A percentile compares a stretch with the other conserved stretches of the same genome.
Conservation (phyloP, 2,888 invertebrate genomes). For the Antheraea assamensis region DNA sequence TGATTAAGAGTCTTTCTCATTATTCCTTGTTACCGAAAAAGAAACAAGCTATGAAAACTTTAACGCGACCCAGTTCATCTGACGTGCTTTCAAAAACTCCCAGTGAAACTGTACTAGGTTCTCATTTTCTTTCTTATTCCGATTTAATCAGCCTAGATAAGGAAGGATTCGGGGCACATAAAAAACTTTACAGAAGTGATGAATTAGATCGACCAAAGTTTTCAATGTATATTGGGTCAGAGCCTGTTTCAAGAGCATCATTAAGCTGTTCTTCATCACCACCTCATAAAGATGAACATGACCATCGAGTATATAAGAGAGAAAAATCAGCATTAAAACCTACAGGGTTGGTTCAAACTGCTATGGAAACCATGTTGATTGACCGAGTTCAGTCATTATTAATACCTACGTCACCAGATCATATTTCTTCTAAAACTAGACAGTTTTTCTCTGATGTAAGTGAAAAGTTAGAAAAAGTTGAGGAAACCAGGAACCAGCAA, state of each 20-base stretch:
- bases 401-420: constrained; percentile 66
- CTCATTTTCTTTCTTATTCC: constrained; percentile 76
- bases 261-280: constrained; percentile 60
- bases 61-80: constrained; percentile 65
- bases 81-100: constrained; percentile 68
- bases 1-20: constrained; percentile 77
- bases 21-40: constrained; percentile 71
- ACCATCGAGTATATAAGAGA: constrained; percentile 47
- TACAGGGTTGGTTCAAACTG: constrained; percentile 74
- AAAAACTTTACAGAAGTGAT: constrained; percentile 61
- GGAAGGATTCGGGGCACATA: constrained; percentile 51
- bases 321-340: constrained; percentile 58
- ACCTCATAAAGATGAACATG: constrained; percentile 49
- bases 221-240: constrained; percentile 77
- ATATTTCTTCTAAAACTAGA: constrained; percentile 44
- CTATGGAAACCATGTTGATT: constrained; percentile 81
- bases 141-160: constrained; percentile 69
- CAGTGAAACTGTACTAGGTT: constrained; percentile 79
- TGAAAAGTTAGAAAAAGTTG: constrained; percentile 63
- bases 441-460: constrained; percentile 72
- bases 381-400: constrained; percentile 77
- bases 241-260: constrained; percentile 69
- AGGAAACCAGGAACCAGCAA: constrained; percentile 46
- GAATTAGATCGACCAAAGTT: constrained; percentile 59
- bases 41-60: constrained; percentile 57